Percentiles rank a stretch among this genome's conserved stretches.
phyloP scores from a whole-genome alignment of 37 sponge, comb jelly and placozoan genomes.

The Halisarca cf. caerulea region DNA sequence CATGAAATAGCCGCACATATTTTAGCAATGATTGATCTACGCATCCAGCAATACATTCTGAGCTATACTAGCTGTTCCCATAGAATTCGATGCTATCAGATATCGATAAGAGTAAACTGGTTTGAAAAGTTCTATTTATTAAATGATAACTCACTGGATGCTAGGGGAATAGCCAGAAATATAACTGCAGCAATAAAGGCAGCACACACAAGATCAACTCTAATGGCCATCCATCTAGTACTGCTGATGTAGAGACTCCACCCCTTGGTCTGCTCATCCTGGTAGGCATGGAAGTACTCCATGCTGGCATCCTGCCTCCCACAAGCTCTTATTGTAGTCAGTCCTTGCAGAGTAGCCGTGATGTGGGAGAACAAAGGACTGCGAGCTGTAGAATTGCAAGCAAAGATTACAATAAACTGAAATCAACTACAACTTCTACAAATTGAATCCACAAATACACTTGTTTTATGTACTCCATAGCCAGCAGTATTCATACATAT shows the following conservation, averaged over 20 bases:
- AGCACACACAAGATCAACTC: slow-evolving; percentile 59
- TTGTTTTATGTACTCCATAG: too few species aligned
- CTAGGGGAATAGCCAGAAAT: slow-evolving; percentile 45
- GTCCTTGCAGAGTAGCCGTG: slow-evolving; percentile 75
- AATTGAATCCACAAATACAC: too few species aligned
- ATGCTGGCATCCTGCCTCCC: slow-evolving; percentile 1
- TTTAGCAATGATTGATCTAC: too few species aligned
- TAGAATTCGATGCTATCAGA: too few species aligned
- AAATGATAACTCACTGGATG: slow-evolving; percentile 10
- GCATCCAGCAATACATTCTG: too few species aligned
- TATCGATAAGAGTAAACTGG: too few species aligned
- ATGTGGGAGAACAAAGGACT: slow-evolving; percentile 84
- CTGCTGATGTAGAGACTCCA: slow-evolving; percentile 63
- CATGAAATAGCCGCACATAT: too few species aligned
- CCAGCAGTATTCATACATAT: too few species aligned
- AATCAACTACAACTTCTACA: too few species aligned
- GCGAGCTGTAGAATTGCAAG: slow-evolving; percentile 72
- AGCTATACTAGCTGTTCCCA: too few species aligned
- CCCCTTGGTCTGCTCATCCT: slow-evolving; percentile 56
- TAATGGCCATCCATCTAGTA: slow-evolving; percentile 70
- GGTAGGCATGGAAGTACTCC: slow-evolving; percentile 42
- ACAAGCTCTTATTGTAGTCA: slow-evolving; percentile 67
- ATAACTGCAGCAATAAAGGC: slow-evolving; percentile 53
- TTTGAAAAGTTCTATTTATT: too few species aligned
- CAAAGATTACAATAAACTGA: too few species aligned